Conservation (phyloP, 2,113 vertebrate species). For the Pelmatolapia mariae region DNA sequence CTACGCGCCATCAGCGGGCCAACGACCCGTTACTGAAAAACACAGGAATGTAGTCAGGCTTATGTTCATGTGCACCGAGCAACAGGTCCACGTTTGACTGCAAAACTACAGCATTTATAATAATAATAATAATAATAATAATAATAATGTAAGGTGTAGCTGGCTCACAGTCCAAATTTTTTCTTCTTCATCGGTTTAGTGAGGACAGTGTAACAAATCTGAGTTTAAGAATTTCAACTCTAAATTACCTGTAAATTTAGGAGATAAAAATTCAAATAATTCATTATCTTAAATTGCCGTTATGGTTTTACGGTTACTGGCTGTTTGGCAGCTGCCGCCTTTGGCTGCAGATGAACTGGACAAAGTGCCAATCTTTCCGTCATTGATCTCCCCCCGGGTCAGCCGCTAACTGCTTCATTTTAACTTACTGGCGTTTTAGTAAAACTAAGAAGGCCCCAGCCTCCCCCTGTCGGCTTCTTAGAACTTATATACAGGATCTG, state of each 20-base stretch:
- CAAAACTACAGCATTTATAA: background rate
- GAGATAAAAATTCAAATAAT: conserved; percentile 7
- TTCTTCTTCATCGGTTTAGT: background rate
- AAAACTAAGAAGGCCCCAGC: background rate
- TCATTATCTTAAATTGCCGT: conserved; percentile 39
- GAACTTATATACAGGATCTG: background rate
- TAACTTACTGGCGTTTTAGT: background rate
- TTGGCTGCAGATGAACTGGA: conserved; percentile 31
- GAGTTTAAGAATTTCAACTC: conserved; percentile 36
- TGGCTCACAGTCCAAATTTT: background rate
- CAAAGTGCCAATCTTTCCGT: conserved; percentile 32
- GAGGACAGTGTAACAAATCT: background rate
- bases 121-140: background rate
- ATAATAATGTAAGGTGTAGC: background rate
- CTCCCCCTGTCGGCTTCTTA: background rate
- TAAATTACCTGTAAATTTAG: conserved; percentile 29
- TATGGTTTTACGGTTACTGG: conserved; percentile 1
- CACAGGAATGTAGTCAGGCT: background rate
- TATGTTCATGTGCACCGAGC: background rate
- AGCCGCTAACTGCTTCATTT: background rate
- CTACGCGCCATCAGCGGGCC: conserved; percentile 4
- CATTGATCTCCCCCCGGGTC: conserved; percentile 28
- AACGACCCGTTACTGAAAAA: background rate
- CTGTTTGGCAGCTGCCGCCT: conserved; percentile 24
- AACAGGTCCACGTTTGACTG: conserved; percentile 16